These are phyloP conservation scores for Tipula helvola DNA, from an alignment of 2,888 invertebrate genomes.

Conservation along the genomic window DNA sequence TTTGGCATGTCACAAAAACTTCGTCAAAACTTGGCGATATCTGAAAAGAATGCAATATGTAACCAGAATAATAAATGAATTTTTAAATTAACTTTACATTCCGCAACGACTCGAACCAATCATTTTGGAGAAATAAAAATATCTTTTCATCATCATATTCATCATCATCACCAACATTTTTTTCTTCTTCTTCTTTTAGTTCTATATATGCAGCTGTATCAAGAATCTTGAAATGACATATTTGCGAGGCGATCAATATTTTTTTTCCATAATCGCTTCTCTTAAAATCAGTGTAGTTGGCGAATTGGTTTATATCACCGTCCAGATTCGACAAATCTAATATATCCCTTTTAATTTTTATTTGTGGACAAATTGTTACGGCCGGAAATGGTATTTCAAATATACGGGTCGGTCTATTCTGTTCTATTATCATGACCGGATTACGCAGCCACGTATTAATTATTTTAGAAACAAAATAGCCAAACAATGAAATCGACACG, in stretches of 20 bases:
- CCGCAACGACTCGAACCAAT: neutral
- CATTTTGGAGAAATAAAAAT: neutral
- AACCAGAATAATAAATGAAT: neutral
- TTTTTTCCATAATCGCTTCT: neutral
- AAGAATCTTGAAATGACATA: neutral
- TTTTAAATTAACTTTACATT: neutral
- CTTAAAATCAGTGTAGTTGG: neutral
- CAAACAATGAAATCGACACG: constrained; percentile 27
- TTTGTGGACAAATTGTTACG: constrained; percentile 22
- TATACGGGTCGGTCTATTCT: constrained; percentile 25
- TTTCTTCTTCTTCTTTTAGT: neutral
- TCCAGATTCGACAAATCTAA: constrained; percentile 23
- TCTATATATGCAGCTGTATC: neutral
- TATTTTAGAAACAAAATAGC: constrained; percentile 28
- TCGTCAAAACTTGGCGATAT: neutral
- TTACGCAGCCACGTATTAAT: constrained; percentile 29
- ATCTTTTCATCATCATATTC: neutral
- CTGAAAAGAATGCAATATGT: neutral
- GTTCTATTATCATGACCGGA: constrained; percentile 24
- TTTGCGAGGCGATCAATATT: neutral
- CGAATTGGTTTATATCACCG: neutral
- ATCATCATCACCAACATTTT: too few species aligned
- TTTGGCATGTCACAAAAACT: neutral
- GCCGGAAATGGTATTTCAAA: constrained; percentile 27
- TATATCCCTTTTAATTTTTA: constrained; percentile 27